phyloP scores from a whole-genome alignment of 1,140 invertebrate genomes.

The Scaptomyza pallida region DNA sequence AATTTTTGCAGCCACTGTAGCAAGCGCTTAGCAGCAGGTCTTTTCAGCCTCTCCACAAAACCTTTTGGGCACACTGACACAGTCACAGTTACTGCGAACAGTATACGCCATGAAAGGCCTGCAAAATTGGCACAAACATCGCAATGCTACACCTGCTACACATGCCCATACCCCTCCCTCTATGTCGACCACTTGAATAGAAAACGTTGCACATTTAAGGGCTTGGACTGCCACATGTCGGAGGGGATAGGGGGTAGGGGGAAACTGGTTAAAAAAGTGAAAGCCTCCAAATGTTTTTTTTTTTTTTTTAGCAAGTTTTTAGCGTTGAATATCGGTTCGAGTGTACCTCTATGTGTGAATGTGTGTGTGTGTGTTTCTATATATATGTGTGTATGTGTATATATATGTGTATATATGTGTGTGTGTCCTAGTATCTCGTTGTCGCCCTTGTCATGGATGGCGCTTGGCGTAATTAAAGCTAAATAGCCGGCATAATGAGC shows the following conservation, averaged over 20 bases:
- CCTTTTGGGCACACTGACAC: background rate
- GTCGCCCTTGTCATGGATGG: conserved; percentile 63
- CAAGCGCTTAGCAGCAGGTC: background rate
- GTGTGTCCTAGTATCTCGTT: conserved; percentile 36
- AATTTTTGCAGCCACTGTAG: conserved; percentile 36
- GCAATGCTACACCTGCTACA: conserved; percentile 21
- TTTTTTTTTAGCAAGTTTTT: conserved; percentile 64
- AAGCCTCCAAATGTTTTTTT: conserved; percentile 65
- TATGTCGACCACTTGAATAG: conserved; percentile 49
- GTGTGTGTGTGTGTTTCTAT: background rate
- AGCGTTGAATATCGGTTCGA: conserved; percentile 53
- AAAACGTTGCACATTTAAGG: conserved; percentile 70
- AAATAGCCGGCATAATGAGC: conserved; percentile 83
- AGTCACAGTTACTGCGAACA: background rate
- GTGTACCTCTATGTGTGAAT: conserved; percentile 22
- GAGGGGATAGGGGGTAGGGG: background rate
- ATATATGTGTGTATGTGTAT: conserved; percentile 1
- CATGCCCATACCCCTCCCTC: too few species aligned
- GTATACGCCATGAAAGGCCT: conserved; percentile 32
- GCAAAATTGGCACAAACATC: conserved; percentile 56
- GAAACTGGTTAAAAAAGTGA: conserved; percentile 68
- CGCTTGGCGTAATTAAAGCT: conserved; percentile 82
- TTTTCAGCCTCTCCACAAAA: background rate
- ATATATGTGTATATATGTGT: conserved; percentile 27
- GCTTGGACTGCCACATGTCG: conserved; percentile 5